phyloP scores from a whole-genome alignment of 2,888 invertebrate species.

The Ennomos fuscantarius region DNA sequence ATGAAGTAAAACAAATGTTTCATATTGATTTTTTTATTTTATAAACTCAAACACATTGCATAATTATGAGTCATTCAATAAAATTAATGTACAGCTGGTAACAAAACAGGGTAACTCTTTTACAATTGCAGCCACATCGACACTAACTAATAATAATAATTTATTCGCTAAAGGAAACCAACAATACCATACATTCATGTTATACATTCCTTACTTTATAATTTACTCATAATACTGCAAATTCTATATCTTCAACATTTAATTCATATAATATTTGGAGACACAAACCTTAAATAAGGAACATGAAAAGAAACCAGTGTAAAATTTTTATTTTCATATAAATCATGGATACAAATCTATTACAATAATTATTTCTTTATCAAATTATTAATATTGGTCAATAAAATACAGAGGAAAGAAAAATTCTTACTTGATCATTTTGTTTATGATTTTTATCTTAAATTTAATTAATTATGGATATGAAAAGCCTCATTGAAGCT shows the following conservation, averaged over 20 bases:
- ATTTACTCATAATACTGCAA: conserved; percentile 40
- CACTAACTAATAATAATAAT: conserved; percentile 14
- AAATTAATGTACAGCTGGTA: conserved; percentile 48
- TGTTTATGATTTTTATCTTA: not conserved
- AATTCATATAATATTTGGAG: conserved; percentile 22
- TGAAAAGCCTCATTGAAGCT: conserved; percentile 63
- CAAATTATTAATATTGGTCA: no score
- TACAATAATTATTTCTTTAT: no score
- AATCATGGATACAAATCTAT: no score
- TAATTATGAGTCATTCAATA: conserved; percentile 44
- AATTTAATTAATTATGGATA: conserved; percentile 40
- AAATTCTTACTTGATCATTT: no score
- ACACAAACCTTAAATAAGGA: conserved; percentile 19
- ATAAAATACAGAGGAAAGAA: no score
- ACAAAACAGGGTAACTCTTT: conserved; percentile 57
- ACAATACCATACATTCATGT: conserved; percentile 27
- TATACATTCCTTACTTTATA: conserved; percentile 35
- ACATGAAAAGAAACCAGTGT: conserved; percentile 5
- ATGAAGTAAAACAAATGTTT: conserved; percentile 12
- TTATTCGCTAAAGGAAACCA: conserved; percentile 16
- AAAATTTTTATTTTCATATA: no score
- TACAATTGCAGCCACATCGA: conserved; percentile 42
- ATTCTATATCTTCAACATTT: conserved; percentile 18
- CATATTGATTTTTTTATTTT: conserved; percentile 54
- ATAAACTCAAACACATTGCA: conserved; percentile 58